Conservation (phyloP, 2,113 vertebrate genomes). For the Naja naja region DNA sequence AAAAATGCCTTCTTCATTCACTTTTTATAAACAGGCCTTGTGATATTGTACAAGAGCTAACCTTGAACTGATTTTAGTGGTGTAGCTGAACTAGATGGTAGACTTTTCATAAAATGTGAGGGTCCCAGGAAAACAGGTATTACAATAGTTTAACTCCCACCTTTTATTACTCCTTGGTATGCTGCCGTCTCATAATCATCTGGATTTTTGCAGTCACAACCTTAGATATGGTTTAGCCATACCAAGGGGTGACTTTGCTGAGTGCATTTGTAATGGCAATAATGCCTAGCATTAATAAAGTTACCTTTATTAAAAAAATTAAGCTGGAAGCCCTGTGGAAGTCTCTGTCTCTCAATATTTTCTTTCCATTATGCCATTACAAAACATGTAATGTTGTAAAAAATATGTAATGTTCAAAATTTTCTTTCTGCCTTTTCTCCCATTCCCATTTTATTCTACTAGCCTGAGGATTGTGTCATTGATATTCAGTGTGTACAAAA, state of each 20-base stretch:
- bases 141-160: neutral
- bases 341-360: neutral
- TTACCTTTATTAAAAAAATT: neutral
- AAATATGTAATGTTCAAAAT: constrained; percentile 23
- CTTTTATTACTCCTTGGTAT: neutral
- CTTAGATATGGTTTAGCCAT: neutral
- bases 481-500: constrained; percentile 39
- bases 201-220: neutral
- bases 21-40: neutral
- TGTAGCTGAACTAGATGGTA: neutral
- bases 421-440: constrained; percentile 14
- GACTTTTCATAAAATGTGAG: neutral
- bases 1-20: neutral
- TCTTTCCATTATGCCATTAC: neutral
- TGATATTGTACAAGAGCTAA: neutral
- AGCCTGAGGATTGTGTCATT: constrained; percentile 59
- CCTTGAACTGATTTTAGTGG: neutral
- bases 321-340: neutral
- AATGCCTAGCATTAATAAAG: neutral
- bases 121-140: neutral
- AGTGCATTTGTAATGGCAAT: neutral
- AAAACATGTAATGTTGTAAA: neutral
- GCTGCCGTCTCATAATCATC: neutral
- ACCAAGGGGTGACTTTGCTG: neutral
- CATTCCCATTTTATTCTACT: constrained; percentile 40